Conservation (phyloP, 2,797 vertebrate genomes). For the Xenops minutus region DNA sequence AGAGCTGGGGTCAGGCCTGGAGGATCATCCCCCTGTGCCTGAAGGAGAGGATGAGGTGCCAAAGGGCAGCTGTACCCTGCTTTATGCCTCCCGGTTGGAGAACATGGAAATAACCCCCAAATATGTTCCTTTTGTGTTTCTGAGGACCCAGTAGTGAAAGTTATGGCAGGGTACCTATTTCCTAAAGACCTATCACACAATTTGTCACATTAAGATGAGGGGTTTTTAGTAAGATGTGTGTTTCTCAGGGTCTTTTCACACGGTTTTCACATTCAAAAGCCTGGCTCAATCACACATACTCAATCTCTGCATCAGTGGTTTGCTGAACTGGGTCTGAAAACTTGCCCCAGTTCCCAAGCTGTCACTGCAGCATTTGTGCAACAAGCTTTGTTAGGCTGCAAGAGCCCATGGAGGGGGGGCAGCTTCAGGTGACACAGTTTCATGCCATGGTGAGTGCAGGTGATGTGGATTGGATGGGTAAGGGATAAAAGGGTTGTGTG, state of each 20-base stretch:
- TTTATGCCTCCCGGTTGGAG: not conserved
- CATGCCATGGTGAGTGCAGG: accelerated
- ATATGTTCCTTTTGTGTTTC: not conserved
- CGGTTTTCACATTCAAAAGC: not conserved
- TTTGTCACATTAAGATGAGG: not conserved
- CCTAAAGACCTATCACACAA: not conserved
- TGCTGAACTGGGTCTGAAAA: not conserved
- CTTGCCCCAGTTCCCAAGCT: not conserved
- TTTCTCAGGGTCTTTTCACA: not conserved
- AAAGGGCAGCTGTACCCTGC: not conserved
- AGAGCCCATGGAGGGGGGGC: not conserved
- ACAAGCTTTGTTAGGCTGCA: not conserved
- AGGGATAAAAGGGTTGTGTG: not conserved
- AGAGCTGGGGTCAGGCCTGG: not conserved
- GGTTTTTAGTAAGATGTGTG: not conserved
- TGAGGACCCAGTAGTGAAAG: not conserved
- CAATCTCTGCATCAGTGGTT: not conserved
- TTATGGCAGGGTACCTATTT: accelerated
- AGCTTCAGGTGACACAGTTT: not conserved
- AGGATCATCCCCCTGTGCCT: not conserved
- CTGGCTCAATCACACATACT: accelerated
- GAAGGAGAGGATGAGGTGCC: not conserved
- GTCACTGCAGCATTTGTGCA: not conserved
- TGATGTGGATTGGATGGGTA: not conserved
- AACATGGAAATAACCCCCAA: not conserved